phyloP scores from a whole-genome alignment of 2,888 invertebrate genomes.

The Xanthorhoe spadicearia region DNA sequence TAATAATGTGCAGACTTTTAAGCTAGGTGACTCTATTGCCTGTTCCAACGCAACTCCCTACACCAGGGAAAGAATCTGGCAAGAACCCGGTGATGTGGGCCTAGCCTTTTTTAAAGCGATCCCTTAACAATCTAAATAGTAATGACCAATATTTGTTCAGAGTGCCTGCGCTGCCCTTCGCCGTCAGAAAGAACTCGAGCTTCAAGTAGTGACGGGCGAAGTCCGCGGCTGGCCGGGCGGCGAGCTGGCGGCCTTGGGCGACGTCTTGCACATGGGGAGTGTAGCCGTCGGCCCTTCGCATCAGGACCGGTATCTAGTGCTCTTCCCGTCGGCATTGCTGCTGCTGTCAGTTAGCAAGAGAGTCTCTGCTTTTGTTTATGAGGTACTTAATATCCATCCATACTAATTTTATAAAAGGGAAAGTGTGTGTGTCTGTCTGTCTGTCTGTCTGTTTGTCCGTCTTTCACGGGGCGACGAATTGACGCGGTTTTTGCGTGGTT shows the following conservation, averaged over 20 bases:
- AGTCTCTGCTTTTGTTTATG: conserved; percentile 97
- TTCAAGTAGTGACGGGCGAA: conserved; percentile 96
- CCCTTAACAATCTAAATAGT: too few species aligned
- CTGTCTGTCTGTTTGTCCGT: too few species aligned
- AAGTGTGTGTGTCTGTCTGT: not conserved
- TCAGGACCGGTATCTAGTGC: conserved; percentile 95
- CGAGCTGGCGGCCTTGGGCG: conserved; percentile 87
- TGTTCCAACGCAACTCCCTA: too few species aligned
- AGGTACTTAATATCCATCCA: conserved; percentile 84
- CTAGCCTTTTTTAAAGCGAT: too few species aligned
- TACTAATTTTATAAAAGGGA: not conserved
- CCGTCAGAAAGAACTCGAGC: conserved; percentile 97
- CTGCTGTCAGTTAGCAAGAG: conserved; percentile 95
- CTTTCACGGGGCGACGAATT: too few species aligned
- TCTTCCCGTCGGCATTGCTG: conserved; percentile 95
- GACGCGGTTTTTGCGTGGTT: too few species aligned
- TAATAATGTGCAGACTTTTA: too few species aligned
- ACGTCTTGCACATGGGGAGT: conserved; percentile 96
- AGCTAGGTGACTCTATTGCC: too few species aligned
- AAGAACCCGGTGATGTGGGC: too few species aligned
- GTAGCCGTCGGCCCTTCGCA: conserved; percentile 94
- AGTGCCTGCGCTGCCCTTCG: conserved; percentile 94
- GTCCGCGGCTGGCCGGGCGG: conserved; percentile 97
- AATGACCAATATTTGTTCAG: conserved; percentile 74
- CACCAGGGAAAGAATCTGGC: too few species aligned